Conservation (phyloP, 1,140 invertebrate genomes). For the Drosophila suzukii region DNA sequence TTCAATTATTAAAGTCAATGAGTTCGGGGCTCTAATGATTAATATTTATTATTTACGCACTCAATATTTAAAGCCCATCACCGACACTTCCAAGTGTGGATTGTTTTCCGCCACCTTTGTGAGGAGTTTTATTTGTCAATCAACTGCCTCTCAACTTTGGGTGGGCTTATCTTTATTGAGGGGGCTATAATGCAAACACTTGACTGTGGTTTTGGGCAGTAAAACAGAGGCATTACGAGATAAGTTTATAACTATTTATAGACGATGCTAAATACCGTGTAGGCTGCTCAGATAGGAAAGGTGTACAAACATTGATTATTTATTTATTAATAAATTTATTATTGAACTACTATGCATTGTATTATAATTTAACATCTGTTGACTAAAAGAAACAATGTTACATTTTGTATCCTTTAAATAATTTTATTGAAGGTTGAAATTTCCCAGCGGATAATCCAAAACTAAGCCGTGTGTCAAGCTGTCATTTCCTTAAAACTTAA, state of each 20-base stretch:
- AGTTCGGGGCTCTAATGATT: slow-evolving; percentile 56
- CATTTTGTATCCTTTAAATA: not conserved
- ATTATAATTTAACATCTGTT: not conserved
- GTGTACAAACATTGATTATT: not conserved
- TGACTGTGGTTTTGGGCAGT: slow-evolving; percentile 8
- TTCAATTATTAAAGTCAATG: slow-evolving; percentile 51
- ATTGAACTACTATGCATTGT: not conserved
- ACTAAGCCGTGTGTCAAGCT: not conserved
- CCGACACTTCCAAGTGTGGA: slow-evolving; percentile 53
- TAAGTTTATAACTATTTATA: slow-evolving; percentile 17
- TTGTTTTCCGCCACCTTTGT: slow-evolving; percentile 45
- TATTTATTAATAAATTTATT: not conserved
- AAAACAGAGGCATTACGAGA: slow-evolving; percentile 18
- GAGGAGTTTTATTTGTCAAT: slow-evolving; percentile 59
- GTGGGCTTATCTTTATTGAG: slow-evolving; percentile 33
- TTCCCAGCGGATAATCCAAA: not conserved
- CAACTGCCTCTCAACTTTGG: slow-evolving; percentile 46
- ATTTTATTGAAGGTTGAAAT: not conserved
- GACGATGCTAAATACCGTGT: slow-evolving; percentile 1
- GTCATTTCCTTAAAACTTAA: slow-evolving; percentile 1
- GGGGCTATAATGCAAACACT: slow-evolving; percentile 25
- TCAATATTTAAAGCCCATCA: slow-evolving; percentile 45
- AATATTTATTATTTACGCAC: slow-evolving; percentile 53
- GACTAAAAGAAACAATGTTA: not conserved
- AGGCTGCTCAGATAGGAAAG: not conserved